Conservation (phyloP, 2,888 invertebrate species). For the Lasioglossum leucozonium region DNA sequence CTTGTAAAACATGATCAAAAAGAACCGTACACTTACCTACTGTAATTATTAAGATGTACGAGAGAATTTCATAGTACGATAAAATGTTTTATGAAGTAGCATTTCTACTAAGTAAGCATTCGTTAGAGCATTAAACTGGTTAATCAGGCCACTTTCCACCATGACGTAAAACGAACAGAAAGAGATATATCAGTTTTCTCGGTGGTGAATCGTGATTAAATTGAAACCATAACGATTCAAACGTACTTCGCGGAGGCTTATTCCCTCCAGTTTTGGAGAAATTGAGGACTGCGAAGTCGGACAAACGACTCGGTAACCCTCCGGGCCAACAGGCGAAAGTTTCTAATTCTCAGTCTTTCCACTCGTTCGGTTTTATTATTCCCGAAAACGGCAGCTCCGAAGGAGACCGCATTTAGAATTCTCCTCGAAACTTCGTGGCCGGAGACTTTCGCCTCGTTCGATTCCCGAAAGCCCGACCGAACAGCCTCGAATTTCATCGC, state of each 20-base stretch:
- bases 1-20: no score
- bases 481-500: slow-evolving; percentile 24
- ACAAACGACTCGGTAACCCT: slow-evolving; percentile 11
- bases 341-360: slow-evolving; percentile 14
- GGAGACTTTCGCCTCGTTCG: slow-evolving; percentile 27
- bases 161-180: neutral
- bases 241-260: neutral
- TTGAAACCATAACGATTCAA: neutral
- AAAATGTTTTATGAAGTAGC: neutral
- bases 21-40: no score
- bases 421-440: slow-evolving; percentile 56
- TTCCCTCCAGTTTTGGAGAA: neutral
- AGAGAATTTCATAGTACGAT: no score
- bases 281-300: neutral
- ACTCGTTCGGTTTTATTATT: slow-evolving; percentile 11
- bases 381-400: slow-evolving; percentile 8
- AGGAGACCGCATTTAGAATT: slow-evolving; percentile 19
- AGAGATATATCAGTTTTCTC: neutral
- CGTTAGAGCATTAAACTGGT: neutral
- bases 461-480: slow-evolving; percentile 37
- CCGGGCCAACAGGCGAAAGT: neutral
- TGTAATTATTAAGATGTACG: no score
- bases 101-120: neutral
- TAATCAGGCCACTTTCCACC: neutral
- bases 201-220: neutral